Evolutionary conservation across 2,797 vertebrate genomes (phyloP).

Genomic region (Tapera naevia): DNA sequence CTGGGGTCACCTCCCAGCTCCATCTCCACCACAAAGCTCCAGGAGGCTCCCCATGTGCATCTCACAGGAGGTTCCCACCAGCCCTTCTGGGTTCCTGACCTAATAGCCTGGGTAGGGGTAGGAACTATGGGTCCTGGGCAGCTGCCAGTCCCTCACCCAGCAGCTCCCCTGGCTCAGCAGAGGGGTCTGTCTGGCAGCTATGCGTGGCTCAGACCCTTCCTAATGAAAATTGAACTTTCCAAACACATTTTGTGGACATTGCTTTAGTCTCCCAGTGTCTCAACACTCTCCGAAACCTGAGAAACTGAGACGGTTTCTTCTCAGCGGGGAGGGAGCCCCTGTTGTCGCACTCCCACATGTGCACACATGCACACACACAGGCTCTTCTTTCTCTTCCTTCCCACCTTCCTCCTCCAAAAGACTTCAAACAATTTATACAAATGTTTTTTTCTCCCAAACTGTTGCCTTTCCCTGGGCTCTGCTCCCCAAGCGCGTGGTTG

Average conservation of each 20-base stretch:
- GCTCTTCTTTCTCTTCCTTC: slow-evolving; percentile 10
- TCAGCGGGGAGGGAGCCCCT: background rate
- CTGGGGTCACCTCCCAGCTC: background rate
- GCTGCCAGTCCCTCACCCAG: background rate
- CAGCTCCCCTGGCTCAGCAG: background rate
- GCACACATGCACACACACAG: background rate
- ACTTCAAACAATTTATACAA: slow-evolving; percentile 9
- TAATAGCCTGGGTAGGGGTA: no score
- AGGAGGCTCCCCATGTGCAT: fast-evolving
- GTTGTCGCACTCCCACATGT: background rate
- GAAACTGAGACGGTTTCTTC: slow-evolving; percentile 21
- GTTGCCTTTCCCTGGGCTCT: background rate
- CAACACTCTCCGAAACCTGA: background rate
- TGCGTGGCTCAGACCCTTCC: background rate
- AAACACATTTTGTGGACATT: background rate
- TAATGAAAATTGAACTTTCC: background rate
- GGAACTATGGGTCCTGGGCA: background rate
- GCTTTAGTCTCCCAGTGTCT: background rate
- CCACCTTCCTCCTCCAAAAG: slow-evolving; percentile 37
- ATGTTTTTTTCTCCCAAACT: slow-evolving; percentile 37
- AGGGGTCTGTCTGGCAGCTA: background rate
- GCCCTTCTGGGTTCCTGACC: background rate
- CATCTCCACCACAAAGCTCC: background rate
- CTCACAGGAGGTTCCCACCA: background rate
- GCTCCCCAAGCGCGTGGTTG: fast-evolving